Evolutionary conservation across 2,113 vertebrate genomes (phyloP).

Genomic region (Hemiprocne comata): DNA sequence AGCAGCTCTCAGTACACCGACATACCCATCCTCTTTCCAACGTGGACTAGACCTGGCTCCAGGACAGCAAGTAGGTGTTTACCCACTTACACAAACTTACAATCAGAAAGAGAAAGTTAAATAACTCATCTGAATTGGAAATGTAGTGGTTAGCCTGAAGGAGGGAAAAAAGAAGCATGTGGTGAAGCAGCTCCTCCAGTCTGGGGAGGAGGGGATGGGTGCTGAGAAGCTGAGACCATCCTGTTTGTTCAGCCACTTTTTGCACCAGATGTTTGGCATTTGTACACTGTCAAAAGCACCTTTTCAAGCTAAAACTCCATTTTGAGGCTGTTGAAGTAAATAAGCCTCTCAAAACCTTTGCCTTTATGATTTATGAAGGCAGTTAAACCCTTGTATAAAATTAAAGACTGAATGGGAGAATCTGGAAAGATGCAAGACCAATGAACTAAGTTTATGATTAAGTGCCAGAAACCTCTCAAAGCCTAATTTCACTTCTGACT

Average conservation of each 20-base stretch:
- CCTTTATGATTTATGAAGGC: background rate
- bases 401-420: background rate
- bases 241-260: background rate
- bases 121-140: background rate
- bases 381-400: background rate
- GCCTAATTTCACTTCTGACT: background rate
- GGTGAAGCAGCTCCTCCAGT: background rate
- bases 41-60: background rate
- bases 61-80: background rate
- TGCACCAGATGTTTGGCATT: background rate
- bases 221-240: background rate
- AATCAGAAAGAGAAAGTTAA: background rate
- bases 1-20: background rate
- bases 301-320: background rate
- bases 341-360: background rate
- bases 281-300: background rate
- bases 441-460: background rate
- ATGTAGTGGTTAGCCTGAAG: background rate
- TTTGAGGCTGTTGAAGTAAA: background rate
- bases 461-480: constrained; percentile 15
- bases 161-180: background rate
- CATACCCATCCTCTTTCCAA: rapidly evolving
- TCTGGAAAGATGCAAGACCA: constrained; percentile 1
- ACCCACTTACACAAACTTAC: background rate
- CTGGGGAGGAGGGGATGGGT: background rate